Evolutionary conservation across 2,888 invertebrate species (phyloP), one percentile per base, ranked within the genome.

Genomic region (Diarsia rubi): DNA sequence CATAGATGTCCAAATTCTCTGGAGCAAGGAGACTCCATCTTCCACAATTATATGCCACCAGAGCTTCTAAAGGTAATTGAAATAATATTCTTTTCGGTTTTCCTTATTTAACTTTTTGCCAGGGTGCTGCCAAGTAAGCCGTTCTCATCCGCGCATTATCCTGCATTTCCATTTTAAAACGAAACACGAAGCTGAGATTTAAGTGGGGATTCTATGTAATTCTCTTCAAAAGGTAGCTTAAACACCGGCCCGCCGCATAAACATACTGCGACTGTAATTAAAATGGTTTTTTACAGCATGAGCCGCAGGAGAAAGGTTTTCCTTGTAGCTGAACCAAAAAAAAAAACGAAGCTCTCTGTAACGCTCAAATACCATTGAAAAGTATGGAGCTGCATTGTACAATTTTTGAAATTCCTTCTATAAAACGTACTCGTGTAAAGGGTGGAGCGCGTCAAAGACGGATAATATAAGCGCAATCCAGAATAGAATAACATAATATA

Each of bases 91-190:
- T 84, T 84, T 84, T 77, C 57, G 82, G 87, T 86, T 88, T 89
- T 86, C 87, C 86, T 90, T 90, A 90, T 92, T 91, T 90, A 89
- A 90, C 88, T 90, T 92, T 91, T 90, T 89, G 81, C 88, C 81
- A 79, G 82, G 84, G 66, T 79, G 66, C 75, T 79, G 76, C 73
- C 72, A 71, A 86, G 88, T 92, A 92, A 92, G 90, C 92, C 91
- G 83, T 85, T 86, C 88, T 92, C 82, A 92, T 91, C 92, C 89
- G 83, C 86, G 89, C 72, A 83, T 93, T 93, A 93, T 91, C 91
- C 90, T 86, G 88, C 86, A 93, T 93, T 93, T 92, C 89, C 93
- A 93, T 93, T 93, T 91, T 91, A 91, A 91, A 91, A 87, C 88
- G 84, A 86, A 91, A 90, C 90, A 90, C 76, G 86, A 88, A 89